Evolutionary conservation across 2,113 vertebrate species (phyloP).

Genomic region (Rhineura floridana): DNA sequence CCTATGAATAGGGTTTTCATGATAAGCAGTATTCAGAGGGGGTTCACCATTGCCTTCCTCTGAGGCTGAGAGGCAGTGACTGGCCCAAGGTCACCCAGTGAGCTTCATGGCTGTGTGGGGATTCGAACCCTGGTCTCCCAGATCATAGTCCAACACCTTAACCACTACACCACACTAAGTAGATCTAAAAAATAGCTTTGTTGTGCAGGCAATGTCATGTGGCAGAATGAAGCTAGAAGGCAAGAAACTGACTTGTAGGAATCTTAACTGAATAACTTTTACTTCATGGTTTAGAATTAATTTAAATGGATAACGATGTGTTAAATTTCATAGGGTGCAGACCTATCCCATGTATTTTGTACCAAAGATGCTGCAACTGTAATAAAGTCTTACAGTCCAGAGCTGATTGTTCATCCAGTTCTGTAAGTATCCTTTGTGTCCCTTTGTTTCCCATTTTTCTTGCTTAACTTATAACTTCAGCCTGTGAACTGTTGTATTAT

Average conservation of each 20-base stretch:
- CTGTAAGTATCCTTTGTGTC: slow-evolving; percentile 84
- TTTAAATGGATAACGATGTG: slow-evolving; percentile 32
- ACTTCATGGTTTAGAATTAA: background rate
- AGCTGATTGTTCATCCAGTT: slow-evolving; percentile 96
- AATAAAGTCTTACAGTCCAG: slow-evolving; percentile 97
- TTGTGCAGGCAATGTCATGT: background rate
- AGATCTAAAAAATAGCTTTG: background rate
- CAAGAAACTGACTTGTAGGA: background rate
- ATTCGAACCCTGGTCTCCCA: too few relatives aligned
- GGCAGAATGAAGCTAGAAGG: background rate
- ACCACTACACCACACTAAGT: too few relatives aligned
- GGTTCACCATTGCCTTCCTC: too few relatives aligned
- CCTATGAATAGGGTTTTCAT: too few relatives aligned
- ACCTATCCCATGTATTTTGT: slow-evolving; percentile 96
- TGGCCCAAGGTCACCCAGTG: too few relatives aligned
- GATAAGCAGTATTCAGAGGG: too few relatives aligned
- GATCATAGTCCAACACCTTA: too few relatives aligned
- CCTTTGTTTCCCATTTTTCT: background rate
- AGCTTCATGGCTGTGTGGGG: too few relatives aligned
- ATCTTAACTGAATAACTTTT: slow-evolving; percentile 12
- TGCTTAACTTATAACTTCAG: background rate
- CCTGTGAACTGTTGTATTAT: background rate
- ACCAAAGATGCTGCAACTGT: slow-evolving; percentile 92
- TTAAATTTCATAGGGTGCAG: slow-evolving; percentile 86
- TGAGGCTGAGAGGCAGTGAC: too few relatives aligned